Evolutionary conservation across 2,797 vertebrate species (phyloP).

Genomic region (Acanthornis magna): DNA sequence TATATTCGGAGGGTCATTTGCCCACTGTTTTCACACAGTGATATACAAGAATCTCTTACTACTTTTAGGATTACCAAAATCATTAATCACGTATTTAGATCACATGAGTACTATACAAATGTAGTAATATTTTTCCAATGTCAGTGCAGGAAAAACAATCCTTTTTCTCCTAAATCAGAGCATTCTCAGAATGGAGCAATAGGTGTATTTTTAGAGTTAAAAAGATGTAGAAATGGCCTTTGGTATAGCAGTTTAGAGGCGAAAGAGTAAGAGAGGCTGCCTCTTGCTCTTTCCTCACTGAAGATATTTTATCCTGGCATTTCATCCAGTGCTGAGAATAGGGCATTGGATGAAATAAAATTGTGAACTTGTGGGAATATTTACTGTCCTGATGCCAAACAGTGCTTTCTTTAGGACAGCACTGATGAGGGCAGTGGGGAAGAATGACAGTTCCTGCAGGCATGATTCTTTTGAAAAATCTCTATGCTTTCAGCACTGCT

Average conservation of each 20-base stretch:
- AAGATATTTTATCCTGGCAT: neutral
- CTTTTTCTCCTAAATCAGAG: neutral
- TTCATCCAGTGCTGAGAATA: neutral
- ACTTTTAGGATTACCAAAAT: neutral
- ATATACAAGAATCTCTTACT: neutral
- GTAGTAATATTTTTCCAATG: neutral
- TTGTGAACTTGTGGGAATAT: neutral
- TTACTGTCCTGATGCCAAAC: constrained; percentile 3
- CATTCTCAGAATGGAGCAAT: neutral
- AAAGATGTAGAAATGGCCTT: neutral
- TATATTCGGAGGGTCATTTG: neutral
- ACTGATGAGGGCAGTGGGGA: neutral
- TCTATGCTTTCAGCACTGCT: neutral
- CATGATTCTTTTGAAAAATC: constrained; percentile 9
- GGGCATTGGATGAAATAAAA: neutral
- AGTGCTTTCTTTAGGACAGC: neutral
- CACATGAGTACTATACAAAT: neutral
- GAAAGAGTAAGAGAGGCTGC: neutral
- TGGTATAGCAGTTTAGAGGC: neutral
- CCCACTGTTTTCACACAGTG: neutral
- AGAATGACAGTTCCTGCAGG: constrained; percentile 23
- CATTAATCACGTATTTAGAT: neutral
- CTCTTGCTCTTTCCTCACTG: neutral
- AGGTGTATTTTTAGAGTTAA: neutral
- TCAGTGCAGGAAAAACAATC: neutral